Evolutionary conservation across 1,140 invertebrate species (phyloP).

Genomic region (Phymorhynchus buccinoides): DNA sequence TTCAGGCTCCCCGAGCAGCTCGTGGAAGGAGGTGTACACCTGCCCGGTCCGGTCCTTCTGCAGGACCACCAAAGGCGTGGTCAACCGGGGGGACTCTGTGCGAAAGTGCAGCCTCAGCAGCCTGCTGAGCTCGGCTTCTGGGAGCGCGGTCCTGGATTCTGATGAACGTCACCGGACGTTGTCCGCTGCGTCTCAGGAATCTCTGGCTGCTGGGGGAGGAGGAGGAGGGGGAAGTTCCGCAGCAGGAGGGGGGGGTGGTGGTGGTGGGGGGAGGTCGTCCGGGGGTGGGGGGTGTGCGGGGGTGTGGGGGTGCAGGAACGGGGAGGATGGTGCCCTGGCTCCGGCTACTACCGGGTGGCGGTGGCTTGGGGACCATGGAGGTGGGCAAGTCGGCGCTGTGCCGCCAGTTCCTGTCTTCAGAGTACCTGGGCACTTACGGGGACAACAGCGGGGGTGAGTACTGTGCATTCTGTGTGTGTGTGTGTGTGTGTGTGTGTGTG

Average conservation of each 20-base stretch:
- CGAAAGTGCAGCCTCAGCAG: slow-evolving; percentile 76
- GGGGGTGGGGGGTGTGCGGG: slow-evolving; percentile 18
- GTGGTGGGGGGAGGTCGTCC: neutral
- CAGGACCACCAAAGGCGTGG: slow-evolving; percentile 87
- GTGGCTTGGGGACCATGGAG: slow-evolving; percentile 87
- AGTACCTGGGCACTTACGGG: slow-evolving; percentile 94
- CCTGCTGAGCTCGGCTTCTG: slow-evolving; percentile 81
- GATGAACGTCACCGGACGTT: slow-evolving; percentile 35
- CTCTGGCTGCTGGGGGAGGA: slow-evolving; percentile 12
- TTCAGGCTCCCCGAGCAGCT: neutral
- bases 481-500: neutral
- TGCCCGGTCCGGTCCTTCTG: slow-evolving; percentile 87
- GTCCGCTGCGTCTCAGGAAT: slow-evolving; percentile 36
- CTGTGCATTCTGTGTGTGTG: neutral
- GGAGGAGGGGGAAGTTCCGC: neutral
- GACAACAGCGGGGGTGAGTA: slow-evolving; percentile 73
- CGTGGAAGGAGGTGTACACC: slow-evolving; percentile 23
- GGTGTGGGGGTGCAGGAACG: slow-evolving; percentile 18
- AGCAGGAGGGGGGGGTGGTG: neutral
- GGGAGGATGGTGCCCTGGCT: slow-evolving; percentile 34
- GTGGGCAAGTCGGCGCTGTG: slow-evolving; percentile 92
- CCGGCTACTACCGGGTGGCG: slow-evolving; percentile 82
- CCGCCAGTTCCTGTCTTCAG: slow-evolving; percentile 93
- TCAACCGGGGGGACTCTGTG: slow-evolving; percentile 94
- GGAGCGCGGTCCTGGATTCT: slow-evolving; percentile 74